Base-by-base conservation (phyloP, 2,113 vertebrate genomes). In the Phalacrocorax carbo region DNA sequence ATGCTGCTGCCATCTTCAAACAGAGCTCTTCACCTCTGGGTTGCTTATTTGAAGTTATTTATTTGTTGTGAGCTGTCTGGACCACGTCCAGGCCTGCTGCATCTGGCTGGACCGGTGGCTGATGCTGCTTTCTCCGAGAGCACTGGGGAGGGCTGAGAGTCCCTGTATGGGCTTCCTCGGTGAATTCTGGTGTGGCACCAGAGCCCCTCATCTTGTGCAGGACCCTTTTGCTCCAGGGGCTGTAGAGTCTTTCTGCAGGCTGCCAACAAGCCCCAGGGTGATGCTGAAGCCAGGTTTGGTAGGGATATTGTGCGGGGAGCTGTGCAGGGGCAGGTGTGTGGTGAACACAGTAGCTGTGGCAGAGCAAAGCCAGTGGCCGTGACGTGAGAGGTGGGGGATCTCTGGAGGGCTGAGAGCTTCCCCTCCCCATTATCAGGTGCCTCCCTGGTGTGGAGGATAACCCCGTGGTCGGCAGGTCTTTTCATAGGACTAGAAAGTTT, bases 301-400 rank as follows among this genome's bases (percentile, higher is more conserved):
- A 72, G 48, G 36, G 81, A 51, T 16, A 71, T 40, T 22, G 30
- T 84, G 38, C 34, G 64, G 54, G 23, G 42, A 32, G 32, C 32
- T 66, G n/a, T 48, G 71, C 2, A 0, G 51, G 25, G 20, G 3
- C 46, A 54, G 32, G 15, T 4, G 0, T 25, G 54, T 21, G 17
- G 26, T 49, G n/a, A 84, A 65, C 0, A 0, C 1, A 0, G 5
- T 16, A 30, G 20, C 20, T 54, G 69, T 52, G 44, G 26, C 34
- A 52, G 69, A 62, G 55, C 61, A 57, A 20, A 70, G 22, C 42
- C 21, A 15, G 36, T 11, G 51, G 48, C 64, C 2, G 0, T 58
- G 80, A 76, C 34, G 36, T 42, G 52, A 66, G 66, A 60, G 15
- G 11, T 44, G 16, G n/a, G 14, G 54, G 27, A 42, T 40, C 36